Conservation (phyloP, 1,140 invertebrate species). For the Elysia chlorotica region DNA sequence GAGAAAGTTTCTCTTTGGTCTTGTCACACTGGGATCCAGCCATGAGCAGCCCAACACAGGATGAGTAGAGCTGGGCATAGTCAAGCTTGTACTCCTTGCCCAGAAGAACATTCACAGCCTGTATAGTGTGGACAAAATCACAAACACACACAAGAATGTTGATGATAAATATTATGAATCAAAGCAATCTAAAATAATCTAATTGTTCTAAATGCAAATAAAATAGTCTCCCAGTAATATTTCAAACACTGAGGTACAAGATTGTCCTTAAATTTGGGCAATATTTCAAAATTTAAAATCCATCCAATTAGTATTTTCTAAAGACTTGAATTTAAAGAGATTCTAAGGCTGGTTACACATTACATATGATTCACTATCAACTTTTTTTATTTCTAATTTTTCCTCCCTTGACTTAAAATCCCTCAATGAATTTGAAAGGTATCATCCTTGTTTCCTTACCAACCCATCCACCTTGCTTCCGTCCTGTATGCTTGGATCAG, state of each 20-base stretch:
- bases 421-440: too few species aligned
- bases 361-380: too few species aligned
- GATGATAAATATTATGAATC: neutral
- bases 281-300: too few species aligned
- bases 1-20: conserved; percentile 46
- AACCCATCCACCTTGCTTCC: conserved; percentile 89
- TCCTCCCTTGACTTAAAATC: too few species aligned
- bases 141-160: conserved; percentile 14
- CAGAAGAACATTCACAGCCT: conserved; percentile 90
- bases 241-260: neutral
- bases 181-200: too few species aligned
- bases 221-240: conserved; percentile 26
- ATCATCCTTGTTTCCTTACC: too few species aligned
- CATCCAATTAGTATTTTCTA: too few species aligned
- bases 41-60: conserved; percentile 75
- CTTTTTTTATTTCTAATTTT: too few species aligned
- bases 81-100: conserved; percentile 88
- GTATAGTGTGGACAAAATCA: conserved; percentile 18
- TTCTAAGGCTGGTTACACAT: too few species aligned
- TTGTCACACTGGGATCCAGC: conserved; percentile 61
- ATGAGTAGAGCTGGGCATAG: conserved; percentile 85
- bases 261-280: neutral
- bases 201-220: too few species aligned
- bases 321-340: too few species aligned
- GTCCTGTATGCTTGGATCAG: conserved; percentile 79